Base-by-base conservation (phyloP, 1,140 invertebrate species). In the Lamellibrachia luymesi region DNA sequence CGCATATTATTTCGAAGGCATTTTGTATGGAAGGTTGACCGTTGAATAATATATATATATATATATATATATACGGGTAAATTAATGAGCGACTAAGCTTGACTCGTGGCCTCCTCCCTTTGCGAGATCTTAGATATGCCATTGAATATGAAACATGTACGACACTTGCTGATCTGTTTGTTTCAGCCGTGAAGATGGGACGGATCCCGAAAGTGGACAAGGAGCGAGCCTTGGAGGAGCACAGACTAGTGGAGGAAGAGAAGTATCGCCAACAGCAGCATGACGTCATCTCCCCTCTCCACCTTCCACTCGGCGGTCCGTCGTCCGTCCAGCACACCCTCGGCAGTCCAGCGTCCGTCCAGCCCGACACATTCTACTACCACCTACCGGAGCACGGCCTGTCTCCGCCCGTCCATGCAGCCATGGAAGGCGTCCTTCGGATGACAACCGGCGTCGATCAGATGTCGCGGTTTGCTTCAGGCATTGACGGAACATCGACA, bases 151-250 rank as follows among this genome's bases (percentile, higher is more conserved):
- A 22, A 22, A 80, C 13, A 13, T 91, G 2, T 91, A 50, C 7
- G 17, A 2, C 51, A 10, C 27, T 91, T n/a, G 2, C 0, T 50
- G 49, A 51, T n/a, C 51, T 4, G 7, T 51, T 10, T n/a, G 49
- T 91, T 92, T 10, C 94, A 96, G 96, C 95, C 92, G 95, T 96
- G 2, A 95, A 96, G 93, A 96, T 96, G 96, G 96, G 96, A 22
- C 94, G 96, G 27, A 96, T 96, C 92, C 96, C 96, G 22, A 96
- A 96, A 93, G 93, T 95, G 7, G 95, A 96, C 90, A 96, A 96
- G 93, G 95, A 96, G 89, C 94, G 94, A 92, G 96, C 96, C 13
- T 93, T 96, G 92, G 94, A 94, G 90, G 94, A 91, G 93, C 92
- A 38, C 22, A n/a, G 90, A 27, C 49, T 51, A 22, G 91, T 56